Base-by-base conservation (phyloP, 2,888 invertebrate species). In the Drosophila bunnanda region DNA sequence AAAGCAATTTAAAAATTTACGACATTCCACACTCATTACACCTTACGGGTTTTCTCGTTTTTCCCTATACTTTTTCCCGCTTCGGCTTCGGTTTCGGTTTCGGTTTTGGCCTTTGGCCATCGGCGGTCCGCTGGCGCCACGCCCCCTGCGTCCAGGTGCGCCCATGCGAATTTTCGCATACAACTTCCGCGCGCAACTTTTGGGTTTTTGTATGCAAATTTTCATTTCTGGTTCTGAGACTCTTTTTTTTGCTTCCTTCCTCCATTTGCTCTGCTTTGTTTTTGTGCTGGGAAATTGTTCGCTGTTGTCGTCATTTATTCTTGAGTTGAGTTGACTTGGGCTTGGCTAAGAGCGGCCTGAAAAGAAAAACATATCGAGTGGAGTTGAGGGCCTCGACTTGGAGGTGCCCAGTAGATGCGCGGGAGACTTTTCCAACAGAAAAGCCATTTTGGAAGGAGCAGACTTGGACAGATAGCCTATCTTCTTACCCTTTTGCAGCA, bases 21-120 rank as follows among this genome's bases (percentile, higher is more conserved):
- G 89, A 89, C 83, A 89, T 89, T 84, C 83, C 75, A 78, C 75
- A 87, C 77, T 80, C 88, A 84, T 84, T 84, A 89, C 89, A 88
- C 84, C 87, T 87, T 76, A 82, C 83, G 76, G 62, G 69, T 61
- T 62, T 59, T 65, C 39, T 50, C 59, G 61, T 50, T 64, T 64
- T 62, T 65, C 34, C 38, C 53, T 64, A 44, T 48, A 43, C 43
- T 17, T 44, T 28, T 15, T 46, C 12, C 36, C 12, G 15, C 7
- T 43, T 65, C 15, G 4, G 6, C 32, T 25, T 39, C 13, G 30
- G 60, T 38, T 55, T 39, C 12, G 39, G 54, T 28, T 50, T 25
- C 43, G 12, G 60, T 38, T 55, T 34, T 12, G 39, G 54, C 25
- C 41, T 65, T 34, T 55, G 69, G 69, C 56, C 39, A 48, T 20